Evolutionary conservation across 2,113 vertebrate genomes (phyloP).

Genomic region (Litocranius walleri): DNA sequence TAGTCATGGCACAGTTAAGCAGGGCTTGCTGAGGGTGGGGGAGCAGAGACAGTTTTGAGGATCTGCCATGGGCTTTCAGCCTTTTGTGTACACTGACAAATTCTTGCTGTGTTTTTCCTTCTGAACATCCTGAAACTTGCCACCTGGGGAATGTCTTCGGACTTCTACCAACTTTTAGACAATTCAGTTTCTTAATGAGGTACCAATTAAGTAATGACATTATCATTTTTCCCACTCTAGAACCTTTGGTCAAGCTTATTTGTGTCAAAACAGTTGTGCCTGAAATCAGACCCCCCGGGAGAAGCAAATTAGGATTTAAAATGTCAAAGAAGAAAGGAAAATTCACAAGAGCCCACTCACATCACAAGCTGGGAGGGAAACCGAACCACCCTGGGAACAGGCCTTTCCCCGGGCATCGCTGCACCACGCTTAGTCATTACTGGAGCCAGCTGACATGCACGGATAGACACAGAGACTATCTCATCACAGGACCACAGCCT

Average conservation of each 20-base stretch:
- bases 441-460: background rate
- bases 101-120: background rate
- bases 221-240: background rate
- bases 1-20: background rate
- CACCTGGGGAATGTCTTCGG: background rate
- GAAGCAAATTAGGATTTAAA: background rate
- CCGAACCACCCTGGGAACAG: background rate
- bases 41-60: background rate
- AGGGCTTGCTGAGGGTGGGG: background rate
- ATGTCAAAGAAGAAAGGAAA: background rate
- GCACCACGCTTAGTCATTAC: background rate
- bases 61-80: background rate
- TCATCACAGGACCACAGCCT: background rate
- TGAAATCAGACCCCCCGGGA: background rate
- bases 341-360: background rate
- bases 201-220: background rate
- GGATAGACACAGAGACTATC: background rate
- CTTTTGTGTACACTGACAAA: background rate
- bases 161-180: constrained; percentile 18
- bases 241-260: background rate
- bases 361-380: background rate
- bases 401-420: background rate
- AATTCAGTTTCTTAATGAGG: background rate
- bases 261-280: background rate
- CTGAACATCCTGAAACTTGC: background rate